Base-by-base conservation (phyloP, 2,888 invertebrate genomes). In the Epirrhoe alternata region DNA sequence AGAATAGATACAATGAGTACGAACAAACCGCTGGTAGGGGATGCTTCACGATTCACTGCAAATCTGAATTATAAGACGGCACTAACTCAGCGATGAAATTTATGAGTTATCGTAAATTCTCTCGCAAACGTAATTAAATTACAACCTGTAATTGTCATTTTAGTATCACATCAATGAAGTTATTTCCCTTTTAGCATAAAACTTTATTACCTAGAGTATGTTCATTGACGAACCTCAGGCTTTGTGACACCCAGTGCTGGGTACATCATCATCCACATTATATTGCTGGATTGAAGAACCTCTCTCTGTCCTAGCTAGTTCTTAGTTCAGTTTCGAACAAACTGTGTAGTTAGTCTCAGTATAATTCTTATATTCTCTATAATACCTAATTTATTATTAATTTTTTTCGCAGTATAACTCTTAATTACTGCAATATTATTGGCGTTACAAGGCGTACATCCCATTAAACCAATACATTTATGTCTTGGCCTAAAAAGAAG, bases 31-130 rank as follows among this genome's bases (percentile, higher is more conserved):
- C 16, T 66, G 59, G 81, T 83, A 81, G 71, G 77, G 77, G 77
- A 50, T 56, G 56, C 38, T 71, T 74, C 75, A 74, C 77, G 77
- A 69, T 73, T 68, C 77, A 75, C 72, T 79, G 75, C 75, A 70
- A 76, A 65, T 63, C 77, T 82, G 81, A 85, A 80, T 83, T 83
- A 83, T 83, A 86, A 85, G 82, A 80, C 74, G 73, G 76, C 68
- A 78, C 74, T 82, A 80, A 81, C 84, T 79, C 74, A 73, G 64
- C 76, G 66, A 80, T 78, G 75, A 69, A 83, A 83, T 88, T 88
- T 87, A 87, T 84, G 83, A 80, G 74, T 84, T 79, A 79, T 79
- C 84, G 83, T 88, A 84, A 87, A 85, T 79, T 82, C 84, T 82
- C 77, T 77, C 75, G 72, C 76, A 80, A 55, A 60, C 68, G 68